These are phyloP conservation scores for Sinotaia quadrata DNA, from an alignment of 2,888 invertebrate species.

Conservation along the genomic window DNA sequence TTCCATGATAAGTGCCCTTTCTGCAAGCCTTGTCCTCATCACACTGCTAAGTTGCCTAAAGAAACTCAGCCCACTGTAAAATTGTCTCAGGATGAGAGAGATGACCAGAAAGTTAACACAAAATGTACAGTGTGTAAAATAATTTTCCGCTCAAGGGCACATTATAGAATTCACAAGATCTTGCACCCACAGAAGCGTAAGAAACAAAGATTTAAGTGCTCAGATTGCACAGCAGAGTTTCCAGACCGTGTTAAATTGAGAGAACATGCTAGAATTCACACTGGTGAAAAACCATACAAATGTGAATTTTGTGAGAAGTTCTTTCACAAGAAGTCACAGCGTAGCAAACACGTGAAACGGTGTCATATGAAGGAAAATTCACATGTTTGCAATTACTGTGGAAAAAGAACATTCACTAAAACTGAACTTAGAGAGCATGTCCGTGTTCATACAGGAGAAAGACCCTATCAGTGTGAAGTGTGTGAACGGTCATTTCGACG, in stretches of 20 bases:
- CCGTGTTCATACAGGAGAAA: constrained; percentile 16
- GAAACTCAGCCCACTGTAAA: constrained; percentile 1
- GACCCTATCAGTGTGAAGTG: constrained; percentile 28
- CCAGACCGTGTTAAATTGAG: constrained; percentile 1
- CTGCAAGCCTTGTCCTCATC: constrained; percentile 20
- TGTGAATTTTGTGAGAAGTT: constrained; percentile 24
- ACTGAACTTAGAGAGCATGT: neutral
- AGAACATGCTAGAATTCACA: constrained; percentile 28
- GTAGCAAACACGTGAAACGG: constrained; percentile 24
- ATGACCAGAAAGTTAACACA: constrained; percentile 22
- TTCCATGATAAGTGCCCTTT: neutral
- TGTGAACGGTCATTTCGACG: constrained; percentile 24
- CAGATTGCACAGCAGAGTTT: neutral
- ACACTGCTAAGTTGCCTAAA: neutral
- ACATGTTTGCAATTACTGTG: neutral
- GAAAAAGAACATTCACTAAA: neutral
- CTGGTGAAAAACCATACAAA: constrained; percentile 30
- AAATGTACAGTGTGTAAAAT: constrained; percentile 26
- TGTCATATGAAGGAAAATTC: constrained; percentile 24
- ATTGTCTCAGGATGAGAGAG: constrained; percentile 18
- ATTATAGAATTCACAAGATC: constrained; percentile 22
- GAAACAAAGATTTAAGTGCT: constrained; percentile 11
- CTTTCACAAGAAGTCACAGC: constrained; percentile 27
- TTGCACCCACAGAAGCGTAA: constrained; percentile 17
- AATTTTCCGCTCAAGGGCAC: constrained; percentile 13